These are phyloP conservation scores for Macroramphosus scolopax DNA, from an alignment of 2,797 vertebrate genomes.

Conservation along the genomic window DNA sequence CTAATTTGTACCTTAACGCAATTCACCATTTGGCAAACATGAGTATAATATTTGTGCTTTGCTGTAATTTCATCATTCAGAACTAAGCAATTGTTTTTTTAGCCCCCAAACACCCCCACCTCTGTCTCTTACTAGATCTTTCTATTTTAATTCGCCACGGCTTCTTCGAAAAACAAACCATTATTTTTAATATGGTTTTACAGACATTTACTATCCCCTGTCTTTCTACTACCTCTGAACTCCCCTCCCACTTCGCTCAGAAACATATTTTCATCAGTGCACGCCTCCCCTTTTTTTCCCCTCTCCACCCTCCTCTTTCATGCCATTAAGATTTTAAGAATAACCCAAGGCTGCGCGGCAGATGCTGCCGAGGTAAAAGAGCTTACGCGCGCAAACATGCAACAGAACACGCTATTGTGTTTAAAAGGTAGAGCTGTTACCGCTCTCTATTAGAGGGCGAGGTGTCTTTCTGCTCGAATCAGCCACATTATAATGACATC, in stretches of 20 bases:
- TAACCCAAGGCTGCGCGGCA: slow-evolving; percentile 69
- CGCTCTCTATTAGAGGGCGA: slow-evolving; percentile 29
- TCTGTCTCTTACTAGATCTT: background rate
- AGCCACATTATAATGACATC: slow-evolving; percentile 20
- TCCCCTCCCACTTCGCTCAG: slow-evolving; percentile 21
- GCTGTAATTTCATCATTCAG: slow-evolving; percentile 2
- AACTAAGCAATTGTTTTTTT: background rate
- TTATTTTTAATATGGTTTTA: too few species aligned
- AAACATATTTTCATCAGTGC: slow-evolving; percentile 40
- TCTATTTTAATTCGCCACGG: slow-evolving; percentile 10
- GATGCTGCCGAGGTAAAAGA: slow-evolving; percentile 62
- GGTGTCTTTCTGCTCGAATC: slow-evolving; percentile 23
- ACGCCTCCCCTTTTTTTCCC: slow-evolving; percentile 3
- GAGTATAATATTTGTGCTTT: too few species aligned
- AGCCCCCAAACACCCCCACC: too few species aligned
- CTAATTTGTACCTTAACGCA: slow-evolving; percentile 14
- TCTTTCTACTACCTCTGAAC: too few species aligned
- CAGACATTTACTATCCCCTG: too few species aligned
- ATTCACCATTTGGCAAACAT: too few species aligned
- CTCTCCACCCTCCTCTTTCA: slow-evolving; percentile 55
- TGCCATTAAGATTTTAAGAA: slow-evolving; percentile 75
- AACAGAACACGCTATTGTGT: slow-evolving; percentile 38
- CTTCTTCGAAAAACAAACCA: too few species aligned
- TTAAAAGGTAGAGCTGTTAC: slow-evolving; percentile 38
- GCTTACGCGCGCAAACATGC: slow-evolving; percentile 29